phyloP scores from a whole-genome alignment of 2,888 invertebrate species.

The Standfussiana lucernea region DNA sequence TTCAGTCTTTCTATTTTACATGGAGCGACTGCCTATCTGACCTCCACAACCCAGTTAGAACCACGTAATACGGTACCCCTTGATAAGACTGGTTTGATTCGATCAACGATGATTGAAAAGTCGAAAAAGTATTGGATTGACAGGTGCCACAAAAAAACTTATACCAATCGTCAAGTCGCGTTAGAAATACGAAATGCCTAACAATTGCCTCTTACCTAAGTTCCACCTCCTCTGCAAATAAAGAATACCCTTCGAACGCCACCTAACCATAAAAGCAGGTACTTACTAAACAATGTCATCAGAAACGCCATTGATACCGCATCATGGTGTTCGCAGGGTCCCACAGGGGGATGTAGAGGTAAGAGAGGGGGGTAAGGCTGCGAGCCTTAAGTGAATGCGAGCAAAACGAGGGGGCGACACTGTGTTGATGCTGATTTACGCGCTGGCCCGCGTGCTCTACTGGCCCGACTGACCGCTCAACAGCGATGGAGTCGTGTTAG shows the following conservation, averaged over 20 bases:
- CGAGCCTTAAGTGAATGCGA: conserved; percentile 80
- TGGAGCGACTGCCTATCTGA: too few relatives aligned
- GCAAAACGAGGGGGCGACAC: conserved; percentile 86
- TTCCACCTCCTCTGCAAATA: conserved; percentile 2
- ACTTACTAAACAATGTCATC: conserved; percentile 56
- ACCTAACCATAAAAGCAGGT: conserved; percentile 23
- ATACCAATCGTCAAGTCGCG: too few relatives aligned
- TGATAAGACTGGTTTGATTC: too few relatives aligned
- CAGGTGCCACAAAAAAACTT: background rate
- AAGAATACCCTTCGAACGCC: conserved; percentile 15
- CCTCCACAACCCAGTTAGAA: too few relatives aligned
- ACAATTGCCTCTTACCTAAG: background rate
- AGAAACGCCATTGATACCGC: conserved; percentile 58
- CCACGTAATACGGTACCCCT: too few relatives aligned
- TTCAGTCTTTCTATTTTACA: too few relatives aligned
- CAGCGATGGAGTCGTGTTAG: conserved; percentile 69
- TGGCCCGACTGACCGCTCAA: conserved; percentile 75
- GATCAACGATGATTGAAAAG: background rate
- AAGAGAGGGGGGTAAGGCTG: conserved; percentile 39
- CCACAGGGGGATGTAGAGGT: conserved; percentile 24
- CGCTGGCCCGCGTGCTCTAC: conserved; percentile 87
- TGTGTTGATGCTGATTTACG: conserved; percentile 89
- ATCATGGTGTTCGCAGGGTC: conserved; percentile 53
- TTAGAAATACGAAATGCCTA: background rate
- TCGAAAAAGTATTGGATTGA: background rate